Evolutionary conservation across 2,113 vertebrate species (phyloP).

Genomic region (Tautogolabrus adspersus): DNA sequence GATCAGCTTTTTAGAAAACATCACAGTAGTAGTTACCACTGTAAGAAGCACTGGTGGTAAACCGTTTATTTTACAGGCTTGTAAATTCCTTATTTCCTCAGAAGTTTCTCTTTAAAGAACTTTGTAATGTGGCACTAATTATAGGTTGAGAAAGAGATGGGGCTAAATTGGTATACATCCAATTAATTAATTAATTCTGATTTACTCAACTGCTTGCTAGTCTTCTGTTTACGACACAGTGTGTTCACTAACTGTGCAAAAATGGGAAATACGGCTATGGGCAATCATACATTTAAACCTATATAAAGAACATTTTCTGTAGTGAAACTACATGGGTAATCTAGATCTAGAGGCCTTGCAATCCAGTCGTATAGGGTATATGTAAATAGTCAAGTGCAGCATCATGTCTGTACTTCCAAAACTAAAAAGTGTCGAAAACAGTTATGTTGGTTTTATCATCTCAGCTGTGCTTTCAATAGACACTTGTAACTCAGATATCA

Average conservation of each 20-base stretch:
- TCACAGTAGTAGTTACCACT: neutral
- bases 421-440: no score
- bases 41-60: neutral
- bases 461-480: no score
- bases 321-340: neutral
- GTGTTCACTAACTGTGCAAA: neutral
- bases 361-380: neutral
- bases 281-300: neutral
- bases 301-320: neutral
- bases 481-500: no score
- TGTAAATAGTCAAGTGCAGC: neutral
- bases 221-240: neutral
- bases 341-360: neutral
- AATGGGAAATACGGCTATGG: neutral
- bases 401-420: no score
- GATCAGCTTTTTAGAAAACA: neutral
- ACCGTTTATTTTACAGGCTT: constrained; percentile 51
- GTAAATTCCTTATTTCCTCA: constrained; percentile 46
- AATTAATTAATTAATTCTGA: constrained; percentile 16
- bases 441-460: no score
- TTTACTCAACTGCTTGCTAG: neutral
- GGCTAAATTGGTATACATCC: constrained; percentile 18
- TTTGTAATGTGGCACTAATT: constrained; percentile 42
- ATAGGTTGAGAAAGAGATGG: constrained; percentile 22
- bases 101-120: constrained; percentile 22